Evolutionary conservation across 2,888 invertebrate genomes (phyloP).

Genomic region (Drosophila neonasuta): DNA sequence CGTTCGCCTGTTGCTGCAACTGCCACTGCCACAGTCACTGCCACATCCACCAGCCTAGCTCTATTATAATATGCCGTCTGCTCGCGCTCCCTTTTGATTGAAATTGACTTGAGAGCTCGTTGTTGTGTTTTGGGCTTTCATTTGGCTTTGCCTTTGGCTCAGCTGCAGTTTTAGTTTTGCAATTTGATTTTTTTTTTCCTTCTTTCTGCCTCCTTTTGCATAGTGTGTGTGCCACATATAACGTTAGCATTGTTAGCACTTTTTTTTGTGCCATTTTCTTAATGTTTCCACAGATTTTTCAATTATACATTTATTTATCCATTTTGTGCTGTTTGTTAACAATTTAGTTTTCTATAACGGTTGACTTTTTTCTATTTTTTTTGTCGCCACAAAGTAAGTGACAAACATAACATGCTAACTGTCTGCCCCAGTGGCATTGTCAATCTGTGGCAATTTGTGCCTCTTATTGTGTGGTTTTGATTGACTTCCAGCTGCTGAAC

Average conservation of each 20-base stretch:
- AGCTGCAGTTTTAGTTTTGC: constrained; percentile 35
- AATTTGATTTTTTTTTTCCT: constrained; percentile 9
- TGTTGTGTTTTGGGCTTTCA: constrained; percentile 56
- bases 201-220: constrained; percentile 22
- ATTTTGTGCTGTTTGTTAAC: constrained; percentile 44
- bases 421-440: constrained; percentile 50
- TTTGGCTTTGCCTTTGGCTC: constrained; percentile 32
- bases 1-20: constrained; percentile 27
- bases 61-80: constrained; percentile 40
- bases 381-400: constrained; percentile 27
- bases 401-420: constrained; percentile 21
- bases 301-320: constrained; percentile 60
- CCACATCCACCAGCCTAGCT: constrained; percentile 23
- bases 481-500: constrained; percentile 50
- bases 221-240: constrained; percentile 24
- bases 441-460: constrained; percentile 64
- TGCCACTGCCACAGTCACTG: constrained; percentile 25
- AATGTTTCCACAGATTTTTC: constrained; percentile 62
- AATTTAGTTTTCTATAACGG: constrained; percentile 62
- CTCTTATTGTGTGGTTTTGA: constrained; percentile 72
- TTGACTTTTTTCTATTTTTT: constrained; percentile 12
- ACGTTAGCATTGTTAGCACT: constrained; percentile 42
- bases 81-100: constrained; percentile 35
- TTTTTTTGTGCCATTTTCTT: constrained; percentile 51
- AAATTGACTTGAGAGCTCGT: constrained; percentile 49